Evolutionary conservation across 1,140 invertebrate genomes (phyloP).

Genomic region (Heliconius hewitsoni): DNA sequence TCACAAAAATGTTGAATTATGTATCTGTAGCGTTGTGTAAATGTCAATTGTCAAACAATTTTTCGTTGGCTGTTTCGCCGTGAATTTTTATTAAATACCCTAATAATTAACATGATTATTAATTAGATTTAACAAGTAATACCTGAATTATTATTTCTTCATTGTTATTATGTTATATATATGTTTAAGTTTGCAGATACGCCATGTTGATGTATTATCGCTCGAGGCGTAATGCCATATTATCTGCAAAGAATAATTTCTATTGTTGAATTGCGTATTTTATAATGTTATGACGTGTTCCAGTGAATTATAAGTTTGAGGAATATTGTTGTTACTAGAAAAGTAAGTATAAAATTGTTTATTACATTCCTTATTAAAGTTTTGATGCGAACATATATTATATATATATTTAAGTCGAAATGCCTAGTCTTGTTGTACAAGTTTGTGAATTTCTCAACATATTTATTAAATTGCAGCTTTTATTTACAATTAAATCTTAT

Average conservation of each 20-base stretch:
- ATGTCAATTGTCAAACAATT: constrained; percentile 48
- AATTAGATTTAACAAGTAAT: constrained; percentile 19
- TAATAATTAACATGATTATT: constrained; percentile 23
- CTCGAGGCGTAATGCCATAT: constrained; percentile 42
- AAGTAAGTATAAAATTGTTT: constrained; percentile 31
- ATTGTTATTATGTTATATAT: constrained; percentile 23
- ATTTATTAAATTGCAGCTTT: background rate
- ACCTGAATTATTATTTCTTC: background rate
- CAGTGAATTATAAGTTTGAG: constrained; percentile 41
- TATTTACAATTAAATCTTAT: background rate
- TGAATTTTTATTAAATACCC: constrained; percentile 37
- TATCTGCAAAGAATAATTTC: constrained; percentile 42
- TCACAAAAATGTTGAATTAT: constrained; percentile 20
- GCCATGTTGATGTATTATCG: constrained; percentile 40
- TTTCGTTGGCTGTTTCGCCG: constrained; percentile 41
- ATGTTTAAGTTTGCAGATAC: constrained; percentile 15
- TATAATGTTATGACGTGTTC: constrained; percentile 54
- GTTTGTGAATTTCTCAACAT: background rate
- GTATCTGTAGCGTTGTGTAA: constrained; percentile 20
- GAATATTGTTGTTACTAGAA: constrained; percentile 25
- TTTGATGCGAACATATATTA: background rate
- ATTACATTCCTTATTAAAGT: constrained; percentile 2
- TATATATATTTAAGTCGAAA: constrained; percentile 5
- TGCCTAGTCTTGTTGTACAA: background rate
- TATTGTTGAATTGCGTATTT: constrained; percentile 39